Percentiles rank a stretch among this genome's conserved stretches.
phyloP scores from a whole-genome alignment of 1,140 invertebrate species.

The Idris sp. region DNA sequence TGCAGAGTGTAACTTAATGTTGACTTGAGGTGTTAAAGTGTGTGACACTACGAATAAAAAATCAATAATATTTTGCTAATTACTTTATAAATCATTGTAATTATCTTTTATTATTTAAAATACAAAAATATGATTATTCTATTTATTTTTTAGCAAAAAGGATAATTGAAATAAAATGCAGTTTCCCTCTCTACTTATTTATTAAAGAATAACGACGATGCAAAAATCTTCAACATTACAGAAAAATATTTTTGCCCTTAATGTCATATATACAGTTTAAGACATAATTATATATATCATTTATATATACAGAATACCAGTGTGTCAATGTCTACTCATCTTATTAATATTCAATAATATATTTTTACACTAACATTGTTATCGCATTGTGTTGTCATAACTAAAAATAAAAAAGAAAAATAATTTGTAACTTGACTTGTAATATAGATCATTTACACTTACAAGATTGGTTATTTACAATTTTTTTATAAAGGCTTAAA shows the following conservation, averaged over 20 bases:
- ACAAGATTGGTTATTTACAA: no score
- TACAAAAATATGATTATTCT: no score
- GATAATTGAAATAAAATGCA: no score
- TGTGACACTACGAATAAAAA: conserved; percentile 9
- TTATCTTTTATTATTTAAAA: no score
- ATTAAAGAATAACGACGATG: conserved; percentile 59
- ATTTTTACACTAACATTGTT: conserved; percentile 31
- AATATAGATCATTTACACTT: no score
- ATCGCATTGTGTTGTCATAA: conserved; percentile 7
- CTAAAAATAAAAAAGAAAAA: conserved; percentile 37
- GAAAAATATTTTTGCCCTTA: conserved; percentile 59
- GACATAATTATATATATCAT: conserved; percentile 13
- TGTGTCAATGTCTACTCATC: conserved; percentile 46
- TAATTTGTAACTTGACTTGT: no score
- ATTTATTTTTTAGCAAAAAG: no score
- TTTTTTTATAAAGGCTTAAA: not conserved
- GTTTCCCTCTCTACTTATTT: conserved; percentile 51
- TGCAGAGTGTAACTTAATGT: conserved; percentile 36
- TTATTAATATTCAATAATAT: conserved; percentile 14
- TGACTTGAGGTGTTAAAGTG: conserved; percentile 17
- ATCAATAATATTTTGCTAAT: conserved; percentile 8
- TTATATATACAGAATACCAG: conserved; percentile 44
- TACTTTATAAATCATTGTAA: conserved; percentile 5
- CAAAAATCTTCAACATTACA: conserved; percentile 53
- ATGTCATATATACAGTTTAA: conserved; percentile 55